Evolutionary conservation across 2,888 invertebrate species (phyloP), one percentile per base, ranked within the genome.

Genomic region (Disparrhopalites patrizii): DNA sequence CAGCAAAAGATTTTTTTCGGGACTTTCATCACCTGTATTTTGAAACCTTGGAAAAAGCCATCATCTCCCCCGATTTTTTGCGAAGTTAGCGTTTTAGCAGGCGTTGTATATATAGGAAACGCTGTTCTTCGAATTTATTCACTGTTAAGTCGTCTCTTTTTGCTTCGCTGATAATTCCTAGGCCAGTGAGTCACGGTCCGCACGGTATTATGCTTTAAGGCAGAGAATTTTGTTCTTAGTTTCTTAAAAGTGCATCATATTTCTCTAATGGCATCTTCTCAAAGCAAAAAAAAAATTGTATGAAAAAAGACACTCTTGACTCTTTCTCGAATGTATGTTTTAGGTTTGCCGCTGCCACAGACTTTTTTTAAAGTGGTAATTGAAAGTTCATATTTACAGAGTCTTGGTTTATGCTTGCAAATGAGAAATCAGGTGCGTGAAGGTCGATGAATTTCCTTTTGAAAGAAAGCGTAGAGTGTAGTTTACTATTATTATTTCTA

Each of bases 101-200:
- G n/a, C n/a, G n/a, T n/a, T n/a, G n/a, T n/a, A n/a, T n/a, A 47
- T 23, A 47, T 43, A 47, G 25, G 15, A 36, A 7, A 10, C 15
- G 36, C 15, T 15, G 36, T 7, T 36, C 7, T 36, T 36, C 36
- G 36, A 36, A 36, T 36, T 36, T 36, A 36, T 36, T 36, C 36
- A 36, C 36, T 36, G 36, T 36, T 36, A 36, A 36, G 36, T 36
- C 20, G 43, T n/a, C 43, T n/a, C n/a, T 15, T 43, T 43, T 5
- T 23, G 47, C 23, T 13, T 47, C 47, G 25, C 23, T 47, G 47
- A 47, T 47, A 7, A 47, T 47, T 47, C 47, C 3, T 7, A 25
- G 47, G 47, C 25, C 25, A 47, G 47, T 47, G 47, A 47, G 47
- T 47, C 47, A 47, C 47, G 47, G 47, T 47, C 47, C 47, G 25